These are phyloP conservation scores for Tetranychus piercei DNA, from an alignment of 2,888 invertebrate genomes.

Conservation along the genomic window DNA sequence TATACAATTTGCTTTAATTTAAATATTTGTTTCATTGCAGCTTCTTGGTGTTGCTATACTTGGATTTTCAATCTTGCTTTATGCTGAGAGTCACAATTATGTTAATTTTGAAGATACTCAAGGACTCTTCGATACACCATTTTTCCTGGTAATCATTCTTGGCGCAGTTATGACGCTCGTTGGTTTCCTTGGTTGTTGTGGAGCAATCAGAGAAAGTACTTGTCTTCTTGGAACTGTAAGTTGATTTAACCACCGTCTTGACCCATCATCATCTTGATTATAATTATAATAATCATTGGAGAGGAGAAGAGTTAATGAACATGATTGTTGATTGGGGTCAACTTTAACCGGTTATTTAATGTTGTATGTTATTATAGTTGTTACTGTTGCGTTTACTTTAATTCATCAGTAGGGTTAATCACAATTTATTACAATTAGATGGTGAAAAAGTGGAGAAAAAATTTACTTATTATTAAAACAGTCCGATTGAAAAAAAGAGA, in stretches of 20 bases:
- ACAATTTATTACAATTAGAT: no score
- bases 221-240: conserved; percentile 56
- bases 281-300: no score
- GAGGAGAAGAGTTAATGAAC: no score
- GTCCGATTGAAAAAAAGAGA: no score
- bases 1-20: neutral
- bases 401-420: no score
- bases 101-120: conserved; percentile 48
- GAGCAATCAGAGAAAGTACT: conserved; percentile 55
- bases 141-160: conserved; percentile 51
- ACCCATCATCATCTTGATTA: no score
- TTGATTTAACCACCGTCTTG: conserved; percentile 22
- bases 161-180: conserved; percentile 53
- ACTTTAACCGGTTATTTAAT: no score
- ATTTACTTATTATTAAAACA: no score
- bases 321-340: no score
- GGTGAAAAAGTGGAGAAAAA: no score
- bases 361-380: no score
- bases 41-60: conserved; percentile 50
- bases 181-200: conserved; percentile 63
- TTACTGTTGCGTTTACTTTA: no score
- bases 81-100: conserved; percentile 53
- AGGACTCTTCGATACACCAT: conserved; percentile 46
- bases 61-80: conserved; percentile 54
- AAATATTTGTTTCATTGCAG: conserved; percentile 38